phyloP scores from a whole-genome alignment of 1,140 invertebrate species.

The Eueides isabella region DNA sequence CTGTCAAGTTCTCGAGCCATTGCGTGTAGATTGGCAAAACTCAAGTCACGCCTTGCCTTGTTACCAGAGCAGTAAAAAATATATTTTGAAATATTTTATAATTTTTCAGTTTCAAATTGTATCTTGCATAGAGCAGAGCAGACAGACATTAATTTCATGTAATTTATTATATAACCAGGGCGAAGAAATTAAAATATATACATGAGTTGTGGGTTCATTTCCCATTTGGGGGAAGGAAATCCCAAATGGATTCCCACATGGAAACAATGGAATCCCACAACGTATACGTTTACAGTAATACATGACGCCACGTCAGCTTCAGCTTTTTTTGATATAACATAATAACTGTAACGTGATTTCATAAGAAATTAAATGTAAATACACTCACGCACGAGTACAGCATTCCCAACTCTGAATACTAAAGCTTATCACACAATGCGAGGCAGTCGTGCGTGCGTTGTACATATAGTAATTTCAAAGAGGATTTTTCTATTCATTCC shows the following conservation, averaged over 20 bases:
- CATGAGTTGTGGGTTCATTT: too few relatives aligned
- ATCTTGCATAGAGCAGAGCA: too few relatives aligned
- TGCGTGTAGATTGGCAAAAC: not conserved
- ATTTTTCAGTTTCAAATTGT: too few relatives aligned
- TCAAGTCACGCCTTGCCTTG: not conserved
- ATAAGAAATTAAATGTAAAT: slow-evolving; percentile 12
- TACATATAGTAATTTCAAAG: slow-evolving; percentile 4
- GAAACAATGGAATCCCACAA: not conserved
- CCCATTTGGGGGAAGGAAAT: too few relatives aligned
- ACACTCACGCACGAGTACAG: not conserved
- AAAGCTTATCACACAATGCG: slow-evolving; percentile 2
- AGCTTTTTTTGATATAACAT: not conserved
- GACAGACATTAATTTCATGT: too few relatives aligned
- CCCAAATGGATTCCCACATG: too few relatives aligned
- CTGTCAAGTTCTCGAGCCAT: not conserved
- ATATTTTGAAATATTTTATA: too few relatives aligned
- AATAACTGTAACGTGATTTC: not conserved
- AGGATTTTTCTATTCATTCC: not conserved
- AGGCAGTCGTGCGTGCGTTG: not conserved
- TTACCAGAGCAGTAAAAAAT: not conserved
- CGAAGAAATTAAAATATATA: too few relatives aligned
- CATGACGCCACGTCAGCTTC: too few relatives aligned
- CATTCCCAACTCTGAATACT: slow-evolving; percentile 4
- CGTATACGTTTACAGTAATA: not conserved
- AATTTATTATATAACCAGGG: too few relatives aligned